phyloP scores from a whole-genome alignment of 1,140 invertebrate genomes.

The Hyles euphorbiae region DNA sequence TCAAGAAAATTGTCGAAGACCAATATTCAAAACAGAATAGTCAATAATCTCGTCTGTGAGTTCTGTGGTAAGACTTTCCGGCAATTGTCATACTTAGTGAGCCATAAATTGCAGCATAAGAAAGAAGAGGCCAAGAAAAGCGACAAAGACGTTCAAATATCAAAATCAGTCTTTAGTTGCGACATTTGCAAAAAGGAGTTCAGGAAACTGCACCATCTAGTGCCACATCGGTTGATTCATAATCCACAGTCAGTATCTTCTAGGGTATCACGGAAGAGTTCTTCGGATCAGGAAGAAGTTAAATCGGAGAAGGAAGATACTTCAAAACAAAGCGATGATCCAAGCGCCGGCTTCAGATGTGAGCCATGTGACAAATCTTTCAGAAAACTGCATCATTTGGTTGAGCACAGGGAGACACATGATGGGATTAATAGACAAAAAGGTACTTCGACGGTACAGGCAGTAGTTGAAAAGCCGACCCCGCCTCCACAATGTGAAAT shows the following conservation, averaged over 20 bases:
- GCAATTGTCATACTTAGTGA: slow-evolving; percentile 66
- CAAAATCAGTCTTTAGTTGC: slow-evolving; percentile 60
- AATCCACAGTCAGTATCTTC: slow-evolving; percentile 36
- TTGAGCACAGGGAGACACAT: slow-evolving; percentile 71
- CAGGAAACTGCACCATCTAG: slow-evolving; percentile 69
- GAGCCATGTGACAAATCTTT: slow-evolving; percentile 75
- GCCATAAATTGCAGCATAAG: slow-evolving; percentile 61
- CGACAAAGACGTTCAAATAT: slow-evolving; percentile 25
- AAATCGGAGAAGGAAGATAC: slow-evolving; percentile 31
- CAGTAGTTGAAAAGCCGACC: slow-evolving; percentile 29
- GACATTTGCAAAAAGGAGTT: slow-evolving; percentile 72
- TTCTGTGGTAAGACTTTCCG: slow-evolving; percentile 71
- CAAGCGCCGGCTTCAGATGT: slow-evolving; percentile 68
- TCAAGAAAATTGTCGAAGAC: slow-evolving; percentile 25
- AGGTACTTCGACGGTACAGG: slow-evolving; percentile 19
- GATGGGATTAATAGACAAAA: slow-evolving; percentile 59
- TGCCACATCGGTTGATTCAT: slow-evolving; percentile 66
- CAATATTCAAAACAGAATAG: slow-evolving; percentile 28
- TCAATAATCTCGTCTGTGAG: slow-evolving; percentile 56
- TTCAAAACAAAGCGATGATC: slow-evolving; percentile 44
- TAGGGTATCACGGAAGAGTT: slow-evolving; percentile 46
- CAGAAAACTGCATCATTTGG: slow-evolving; percentile 70
- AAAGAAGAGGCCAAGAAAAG: slow-evolving; percentile 41
- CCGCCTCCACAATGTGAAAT: slow-evolving; percentile 54
- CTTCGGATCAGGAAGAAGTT: slow-evolving; percentile 46